Evolutionary conservation across 2,888 invertebrate species (phyloP).

Genomic region (Dynastes hyllus): DNA sequence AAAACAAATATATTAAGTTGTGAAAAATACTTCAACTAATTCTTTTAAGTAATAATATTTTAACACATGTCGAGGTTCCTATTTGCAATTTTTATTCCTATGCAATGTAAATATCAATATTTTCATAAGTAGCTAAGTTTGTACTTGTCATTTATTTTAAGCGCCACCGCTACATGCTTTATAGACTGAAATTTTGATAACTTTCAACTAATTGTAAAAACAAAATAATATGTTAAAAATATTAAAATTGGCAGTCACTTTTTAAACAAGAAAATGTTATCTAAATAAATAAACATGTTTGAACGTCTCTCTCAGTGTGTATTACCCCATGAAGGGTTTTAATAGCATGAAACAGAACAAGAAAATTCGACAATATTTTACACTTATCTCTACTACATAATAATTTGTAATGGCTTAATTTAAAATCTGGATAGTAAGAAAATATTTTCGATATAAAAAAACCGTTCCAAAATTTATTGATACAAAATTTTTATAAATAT

Average conservation of each 20-base stretch:
- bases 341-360: neutral
- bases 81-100: neutral
- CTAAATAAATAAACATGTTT: no score
- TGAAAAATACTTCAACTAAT: neutral
- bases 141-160: no score
- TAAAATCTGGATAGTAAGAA: conserved; percentile 23
- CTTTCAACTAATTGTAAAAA: no score
- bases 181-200: no score
- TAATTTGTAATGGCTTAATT: conserved; percentile 4
- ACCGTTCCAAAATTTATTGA: conserved; percentile 25
- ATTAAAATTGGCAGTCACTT: no score
- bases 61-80: neutral
- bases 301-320: no score
- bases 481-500: conserved; percentile 21
- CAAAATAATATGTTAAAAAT: no score
- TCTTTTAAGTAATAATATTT: neutral
- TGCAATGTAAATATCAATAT: no score
- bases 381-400: conserved; percentile 4
- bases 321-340: neutral
- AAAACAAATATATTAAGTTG: neutral
- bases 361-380: neutral
- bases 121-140: no score
- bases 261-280: no score
- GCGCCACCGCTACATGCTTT: no score
- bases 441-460: conserved; percentile 38